A percentile compares a stretch with the other conserved stretches of the same genome.
Evolutionary conservation across 2,113 vertebrate genomes (phyloP).

Genomic region (Galeopterus variegatus): DNA sequence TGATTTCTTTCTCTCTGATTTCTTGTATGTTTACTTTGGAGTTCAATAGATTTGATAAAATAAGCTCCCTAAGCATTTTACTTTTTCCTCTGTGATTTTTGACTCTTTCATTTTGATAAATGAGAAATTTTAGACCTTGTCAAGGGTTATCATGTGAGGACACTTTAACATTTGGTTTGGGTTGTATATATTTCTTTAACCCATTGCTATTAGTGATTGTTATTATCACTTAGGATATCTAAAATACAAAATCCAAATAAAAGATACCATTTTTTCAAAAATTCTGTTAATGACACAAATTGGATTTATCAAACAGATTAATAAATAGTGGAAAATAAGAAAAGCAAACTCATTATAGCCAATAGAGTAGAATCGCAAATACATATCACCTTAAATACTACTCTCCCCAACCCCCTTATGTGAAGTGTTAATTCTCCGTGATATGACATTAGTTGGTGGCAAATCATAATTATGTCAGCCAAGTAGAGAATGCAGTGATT

Average conservation of each 20-base stretch:
- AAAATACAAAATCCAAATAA: slow-evolving; percentile 22
- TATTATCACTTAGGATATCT: background rate
- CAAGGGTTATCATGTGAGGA: background rate
- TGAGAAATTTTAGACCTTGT: slow-evolving; percentile 62
- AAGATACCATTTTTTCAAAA: background rate
- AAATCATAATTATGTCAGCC: background rate
- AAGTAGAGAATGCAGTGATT: background rate
- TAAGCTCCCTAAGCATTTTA: slow-evolving; percentile 41
- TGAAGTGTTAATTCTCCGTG: slow-evolving; percentile 42
- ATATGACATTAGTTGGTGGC: background rate
- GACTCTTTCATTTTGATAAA: slow-evolving; percentile 48
- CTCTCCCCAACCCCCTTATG: background rate
- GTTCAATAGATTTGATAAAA: slow-evolving; percentile 68
- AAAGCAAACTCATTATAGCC: background rate
- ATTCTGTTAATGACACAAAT: slow-evolving; percentile 26
- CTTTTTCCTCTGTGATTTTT: slow-evolving; percentile 61
- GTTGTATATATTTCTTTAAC: slow-evolving; percentile 15
- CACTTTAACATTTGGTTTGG: background rate
- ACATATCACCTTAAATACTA: background rate
- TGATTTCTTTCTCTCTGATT: slow-evolving; percentile 69
- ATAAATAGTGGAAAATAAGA: slow-evolving; percentile 44
- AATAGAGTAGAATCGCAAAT: background rate
- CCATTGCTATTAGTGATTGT: background rate
- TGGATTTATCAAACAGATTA: background rate
- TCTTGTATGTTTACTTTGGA: slow-evolving; percentile 54